phyloP scores from a whole-genome alignment of 2,797 vertebrate species.

The Gymnoscopelus braueri region DNA sequence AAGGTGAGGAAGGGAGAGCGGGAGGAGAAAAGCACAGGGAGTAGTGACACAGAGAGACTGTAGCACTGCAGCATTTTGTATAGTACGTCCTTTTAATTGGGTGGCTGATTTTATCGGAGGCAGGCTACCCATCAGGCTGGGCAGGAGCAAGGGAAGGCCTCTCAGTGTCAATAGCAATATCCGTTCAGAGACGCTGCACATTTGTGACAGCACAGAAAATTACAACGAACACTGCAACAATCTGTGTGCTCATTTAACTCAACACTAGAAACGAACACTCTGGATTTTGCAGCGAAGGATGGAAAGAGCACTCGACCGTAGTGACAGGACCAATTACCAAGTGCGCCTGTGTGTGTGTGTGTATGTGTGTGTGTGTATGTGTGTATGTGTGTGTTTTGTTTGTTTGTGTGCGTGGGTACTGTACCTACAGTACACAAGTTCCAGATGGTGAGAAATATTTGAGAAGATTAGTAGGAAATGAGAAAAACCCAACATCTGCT shows the following conservation, averaged over 20 bases:
- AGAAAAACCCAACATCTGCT: slow-evolving; percentile 25
- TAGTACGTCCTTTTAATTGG: slow-evolving; percentile 51
- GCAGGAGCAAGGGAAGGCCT: slow-evolving; percentile 36
- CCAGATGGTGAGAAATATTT: slow-evolving; percentile 26
- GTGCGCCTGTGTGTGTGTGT: slow-evolving; percentile 22
- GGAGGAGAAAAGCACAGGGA: not conserved
- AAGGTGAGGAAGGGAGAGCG: not conserved
- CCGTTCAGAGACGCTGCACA: slow-evolving; percentile 49
- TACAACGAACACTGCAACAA: slow-evolving; percentile 41
- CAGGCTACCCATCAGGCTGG: slow-evolving; percentile 6
- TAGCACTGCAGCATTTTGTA: too few relatives aligned
- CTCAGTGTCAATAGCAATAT: slow-evolving; percentile 47
- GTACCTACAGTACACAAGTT: not conserved
- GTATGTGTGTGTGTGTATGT: slow-evolving; percentile 12
- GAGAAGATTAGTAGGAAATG: slow-evolving; percentile 39
- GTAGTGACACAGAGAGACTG: too few relatives aligned
- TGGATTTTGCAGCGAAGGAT: slow-evolving; percentile 1
- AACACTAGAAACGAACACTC: too few relatives aligned
- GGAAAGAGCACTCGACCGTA: slow-evolving; percentile 55
- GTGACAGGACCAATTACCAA: slow-evolving; percentile 66
- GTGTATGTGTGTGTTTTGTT: slow-evolving; percentile 12
- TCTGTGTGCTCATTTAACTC: too few relatives aligned
- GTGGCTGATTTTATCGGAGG: slow-evolving; percentile 49
- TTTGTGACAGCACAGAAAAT: slow-evolving; percentile 70
- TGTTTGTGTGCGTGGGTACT: not conserved